Evolutionary conservation across 2,888 invertebrate species (phyloP), one percentile per base, ranked within the genome.

Genomic region (Drosophila merina): DNA sequence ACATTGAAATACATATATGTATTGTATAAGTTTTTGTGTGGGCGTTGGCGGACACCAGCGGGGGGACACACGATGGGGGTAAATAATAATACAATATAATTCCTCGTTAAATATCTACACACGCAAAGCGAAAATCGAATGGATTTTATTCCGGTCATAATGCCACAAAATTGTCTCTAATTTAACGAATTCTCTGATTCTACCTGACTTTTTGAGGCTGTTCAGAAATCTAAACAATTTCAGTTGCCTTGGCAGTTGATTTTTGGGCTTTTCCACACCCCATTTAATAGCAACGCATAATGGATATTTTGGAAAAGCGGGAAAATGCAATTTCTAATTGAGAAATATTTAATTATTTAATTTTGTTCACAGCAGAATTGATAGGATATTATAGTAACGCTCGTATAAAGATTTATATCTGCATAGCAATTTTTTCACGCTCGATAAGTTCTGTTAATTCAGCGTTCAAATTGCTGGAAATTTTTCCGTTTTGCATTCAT

Each of bases 1-100:
- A 88, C 88, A 87, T 88, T 89, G 77, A 87, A 85, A 80, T 75
- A 75, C 70, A 84, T 70, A 58, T 67, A 51, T 33, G 31, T 49
- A 55, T 63, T 36, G 44, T 63, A 51, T 36, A 50, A 40, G 59
- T 56, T 36, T 45, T 33, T 28, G 14, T 52, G 56, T 49, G 31
- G 54, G 50, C 72, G 42, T 57, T 38, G 54, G 40, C 56, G 67
- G 54, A 64, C 60, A 40, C n/a, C 26, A 60, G 14, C 25, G 20
- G 20, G 20, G 20, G 20, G 20, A 20, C 20, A 58, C 74, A 54
- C 42, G 56, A 45, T 14, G 20, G 63, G 33, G 63, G 28, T 28
- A 63, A 51, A 52, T 33, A 59, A 75, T 68, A 63, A 52, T 64
- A 42, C 31, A 40, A 59, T 64, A 42, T 36, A 40, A 59, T 12